Conservation (phyloP, 2,113 vertebrate species). For the Elephantulus edwardii region DNA sequence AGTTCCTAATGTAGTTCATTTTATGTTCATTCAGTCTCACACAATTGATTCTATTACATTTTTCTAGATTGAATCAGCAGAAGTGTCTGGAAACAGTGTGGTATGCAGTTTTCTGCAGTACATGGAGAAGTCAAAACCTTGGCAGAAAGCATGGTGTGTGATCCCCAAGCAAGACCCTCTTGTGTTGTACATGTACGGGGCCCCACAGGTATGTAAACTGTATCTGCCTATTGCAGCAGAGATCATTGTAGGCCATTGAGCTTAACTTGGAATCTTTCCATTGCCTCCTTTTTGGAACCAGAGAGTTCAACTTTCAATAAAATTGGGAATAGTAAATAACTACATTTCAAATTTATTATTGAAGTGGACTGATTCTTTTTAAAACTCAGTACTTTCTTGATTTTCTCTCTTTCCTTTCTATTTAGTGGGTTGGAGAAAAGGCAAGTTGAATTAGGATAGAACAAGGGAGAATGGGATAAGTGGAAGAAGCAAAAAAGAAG, state of each 20-base stretch:
- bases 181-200: slow-evolving; percentile 96
- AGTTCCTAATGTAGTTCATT: neutral
- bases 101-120: slow-evolving; percentile 97
- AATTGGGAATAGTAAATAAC: neutral
- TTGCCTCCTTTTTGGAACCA: neutral
- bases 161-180: slow-evolving; percentile 96
- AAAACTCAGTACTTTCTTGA: too few species aligned
- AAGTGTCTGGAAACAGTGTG: slow-evolving; percentile 94
- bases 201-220: slow-evolving; percentile 90
- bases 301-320: neutral
- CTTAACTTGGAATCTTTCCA: neutral
- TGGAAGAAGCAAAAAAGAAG: neutral
- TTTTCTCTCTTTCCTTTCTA: neutral
- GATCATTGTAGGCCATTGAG: neutral
- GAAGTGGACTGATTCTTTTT: neutral
- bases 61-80: slow-evolving; percentile 93
- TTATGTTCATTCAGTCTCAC: neutral
- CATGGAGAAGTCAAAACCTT: slow-evolving; percentile 95
- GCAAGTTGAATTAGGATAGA: neutral
- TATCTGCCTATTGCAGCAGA: neutral
- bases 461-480: too few species aligned
- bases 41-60: neutral
- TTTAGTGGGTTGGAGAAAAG: neutral
- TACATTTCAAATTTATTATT: slow-evolving; percentile 9
- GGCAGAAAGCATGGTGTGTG: slow-evolving; percentile 98